Evolutionary conservation across 2,113 vertebrate species (phyloP).

Genomic region (Atractosteus spatula): DNA sequence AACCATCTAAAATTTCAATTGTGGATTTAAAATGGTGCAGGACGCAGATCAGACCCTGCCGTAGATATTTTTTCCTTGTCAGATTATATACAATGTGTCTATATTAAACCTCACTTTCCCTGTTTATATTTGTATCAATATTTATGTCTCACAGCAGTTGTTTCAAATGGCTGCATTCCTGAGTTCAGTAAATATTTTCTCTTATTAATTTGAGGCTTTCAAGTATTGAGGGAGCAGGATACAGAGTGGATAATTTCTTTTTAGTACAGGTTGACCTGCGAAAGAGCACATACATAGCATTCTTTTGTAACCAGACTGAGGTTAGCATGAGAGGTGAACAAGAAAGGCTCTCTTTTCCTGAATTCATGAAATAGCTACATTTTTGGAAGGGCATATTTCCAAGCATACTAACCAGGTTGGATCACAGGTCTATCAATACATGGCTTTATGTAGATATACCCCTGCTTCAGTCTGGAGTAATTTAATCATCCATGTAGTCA

Average conservation of each 20-base stretch:
- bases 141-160: conserved; percentile 6
- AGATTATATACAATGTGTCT: background rate
- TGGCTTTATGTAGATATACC: background rate
- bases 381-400: conserved; percentile 19
- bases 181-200: conserved; percentile 23
- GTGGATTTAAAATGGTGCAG: too few species aligned
- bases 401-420: background rate
- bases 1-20: too few species aligned
- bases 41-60: too few species aligned
- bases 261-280: conserved; percentile 23
- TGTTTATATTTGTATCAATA: background rate
- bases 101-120: background rate
- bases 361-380: conserved; percentile 27
- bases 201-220: conserved; percentile 14
- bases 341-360: conserved; percentile 17
- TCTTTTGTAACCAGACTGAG: conserved; percentile 34
- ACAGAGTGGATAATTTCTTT: background rate
- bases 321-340: conserved; percentile 21
- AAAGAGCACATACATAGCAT: conserved; percentile 24
- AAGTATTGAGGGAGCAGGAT: background rate
- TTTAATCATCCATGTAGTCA: too few species aligned
- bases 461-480: background rate
- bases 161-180: conserved; percentile 7
- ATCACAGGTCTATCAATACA: background rate
- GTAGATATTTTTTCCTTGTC: too few species aligned